Evolutionary conservation across 2,797 vertebrate genomes (phyloP).

Genomic region (Manis pentadactyla): DNA sequence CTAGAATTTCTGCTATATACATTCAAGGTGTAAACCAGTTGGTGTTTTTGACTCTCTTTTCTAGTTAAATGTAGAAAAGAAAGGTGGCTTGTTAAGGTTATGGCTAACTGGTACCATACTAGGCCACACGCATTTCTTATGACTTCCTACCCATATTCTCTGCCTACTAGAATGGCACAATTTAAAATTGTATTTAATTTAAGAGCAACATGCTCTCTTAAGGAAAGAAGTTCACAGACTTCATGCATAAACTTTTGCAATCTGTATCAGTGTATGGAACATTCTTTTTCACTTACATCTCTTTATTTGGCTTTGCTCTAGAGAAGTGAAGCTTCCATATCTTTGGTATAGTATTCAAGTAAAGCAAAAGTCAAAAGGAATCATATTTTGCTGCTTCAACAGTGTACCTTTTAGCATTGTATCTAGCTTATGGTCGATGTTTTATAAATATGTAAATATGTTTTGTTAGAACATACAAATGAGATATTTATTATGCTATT

Average conservation of each 20-base stretch:
- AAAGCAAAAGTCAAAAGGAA: neutral
- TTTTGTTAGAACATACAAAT: neutral
- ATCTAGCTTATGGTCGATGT: neutral
- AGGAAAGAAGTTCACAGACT: neutral
- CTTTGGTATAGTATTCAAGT: conserved; percentile 43
- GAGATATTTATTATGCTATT: neutral
- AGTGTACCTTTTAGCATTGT: neutral
- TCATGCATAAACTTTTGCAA: neutral
- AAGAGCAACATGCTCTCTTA: neutral
- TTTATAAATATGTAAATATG: conserved; percentile 32
- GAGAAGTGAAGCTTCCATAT: neutral
- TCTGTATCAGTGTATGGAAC: neutral
- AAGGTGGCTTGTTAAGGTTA: neutral
- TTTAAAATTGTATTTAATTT: neutral
- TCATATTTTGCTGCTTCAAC: neutral
- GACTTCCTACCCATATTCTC: neutral
- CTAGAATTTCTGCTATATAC: neutral
- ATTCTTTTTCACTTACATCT: neutral
- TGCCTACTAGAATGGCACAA: neutral
- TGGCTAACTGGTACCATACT: neutral
- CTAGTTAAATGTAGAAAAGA: neutral
- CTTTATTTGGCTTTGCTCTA: neutral
- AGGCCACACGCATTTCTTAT: neutral
- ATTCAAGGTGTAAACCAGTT: neutral
- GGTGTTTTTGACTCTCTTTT: neutral